These are phyloP conservation scores for Falcunculus frontatus DNA, from an alignment of 2,113 vertebrate genomes.

Conservation along the genomic window DNA sequence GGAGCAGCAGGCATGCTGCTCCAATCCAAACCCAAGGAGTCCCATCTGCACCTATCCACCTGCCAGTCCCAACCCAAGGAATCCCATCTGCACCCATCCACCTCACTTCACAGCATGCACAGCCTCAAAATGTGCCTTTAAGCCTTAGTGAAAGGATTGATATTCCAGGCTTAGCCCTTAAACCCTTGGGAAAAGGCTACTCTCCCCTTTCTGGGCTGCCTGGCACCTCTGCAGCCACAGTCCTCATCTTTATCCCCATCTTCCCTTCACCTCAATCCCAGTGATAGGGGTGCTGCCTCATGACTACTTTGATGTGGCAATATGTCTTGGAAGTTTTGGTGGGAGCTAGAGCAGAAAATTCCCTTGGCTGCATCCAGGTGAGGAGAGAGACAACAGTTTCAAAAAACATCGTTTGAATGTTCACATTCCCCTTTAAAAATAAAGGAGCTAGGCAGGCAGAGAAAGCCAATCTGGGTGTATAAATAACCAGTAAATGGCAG, in stretches of 20 bases:
- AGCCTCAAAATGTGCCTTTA: neutral
- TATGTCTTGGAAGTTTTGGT: neutral
- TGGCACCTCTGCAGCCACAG: neutral
- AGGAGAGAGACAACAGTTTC: neutral
- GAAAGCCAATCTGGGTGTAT: conserved; percentile 11
- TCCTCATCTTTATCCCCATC: neutral
- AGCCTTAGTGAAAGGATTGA: neutral
- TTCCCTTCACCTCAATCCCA: neutral
- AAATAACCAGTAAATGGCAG: conserved; percentile 46
- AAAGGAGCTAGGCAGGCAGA: neutral
- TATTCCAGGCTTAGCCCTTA: neutral
- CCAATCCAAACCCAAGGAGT: neutral
- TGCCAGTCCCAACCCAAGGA: neutral
- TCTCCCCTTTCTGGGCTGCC: neutral
- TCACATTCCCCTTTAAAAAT: neutral
- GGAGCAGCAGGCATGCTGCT: neutral
- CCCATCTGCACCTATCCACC: neutral
- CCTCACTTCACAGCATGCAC: rapidly evolving
- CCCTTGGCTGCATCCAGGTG: neutral
- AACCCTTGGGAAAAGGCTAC: neutral
- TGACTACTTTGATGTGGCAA: rapidly evolving
- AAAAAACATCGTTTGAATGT: neutral
- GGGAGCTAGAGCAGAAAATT: neutral
- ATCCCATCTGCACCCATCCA: neutral
- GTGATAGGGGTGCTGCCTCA: neutral